A percentile compares a stretch with the other conserved stretches of the same genome.
These are phyloP conservation scores for Cybosia mesomella DNA, from an alignment of 2,888 invertebrate genomes.

Conservation along the genomic window DNA sequence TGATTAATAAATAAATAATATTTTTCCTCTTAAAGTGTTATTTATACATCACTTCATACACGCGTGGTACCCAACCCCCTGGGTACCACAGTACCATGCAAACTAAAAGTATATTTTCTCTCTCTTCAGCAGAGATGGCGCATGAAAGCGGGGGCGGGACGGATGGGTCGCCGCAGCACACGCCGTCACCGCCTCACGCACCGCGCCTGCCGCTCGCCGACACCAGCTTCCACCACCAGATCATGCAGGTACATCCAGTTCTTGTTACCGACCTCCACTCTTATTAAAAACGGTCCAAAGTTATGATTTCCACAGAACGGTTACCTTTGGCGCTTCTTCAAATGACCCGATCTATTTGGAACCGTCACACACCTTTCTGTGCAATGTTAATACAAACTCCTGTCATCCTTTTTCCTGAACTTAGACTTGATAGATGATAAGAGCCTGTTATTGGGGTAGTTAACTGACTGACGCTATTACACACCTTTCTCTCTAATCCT, in stretches of 20 bases:
- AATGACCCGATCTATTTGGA: neutral
- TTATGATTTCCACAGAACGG: neutral
- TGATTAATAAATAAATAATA: too few species aligned
- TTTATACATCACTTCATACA: too few species aligned
- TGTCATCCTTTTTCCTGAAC: neutral
- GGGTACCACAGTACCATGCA: neutral
- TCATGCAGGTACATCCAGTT: slow-evolving; percentile 86
- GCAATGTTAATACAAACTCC: neutral
- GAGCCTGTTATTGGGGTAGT: neutral
- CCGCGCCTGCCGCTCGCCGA: slow-evolving; percentile 86
- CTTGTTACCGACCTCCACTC: neutral
- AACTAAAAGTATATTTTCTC: slow-evolving; percentile 12
- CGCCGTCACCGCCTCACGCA: slow-evolving; percentile 83
- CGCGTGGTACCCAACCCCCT: too few species aligned
- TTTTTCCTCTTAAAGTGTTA: too few species aligned
- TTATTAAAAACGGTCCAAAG: slow-evolving; percentile 7
- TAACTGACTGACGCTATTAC: neutral
- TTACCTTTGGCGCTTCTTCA: neutral
- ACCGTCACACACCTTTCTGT: neutral
- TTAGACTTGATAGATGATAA: neutral
- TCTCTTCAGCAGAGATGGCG: slow-evolving; percentile 78
- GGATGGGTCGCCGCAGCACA: slow-evolving; percentile 81
- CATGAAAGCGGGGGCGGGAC: slow-evolving; percentile 77
- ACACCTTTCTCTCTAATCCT: neutral
- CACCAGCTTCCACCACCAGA: slow-evolving; percentile 89